A percentile compares a stretch with the other conserved stretches of the same genome.
phyloP scores from a whole-genome alignment of 2,797 vertebrate species.

The Neostethus bicornis region DNA sequence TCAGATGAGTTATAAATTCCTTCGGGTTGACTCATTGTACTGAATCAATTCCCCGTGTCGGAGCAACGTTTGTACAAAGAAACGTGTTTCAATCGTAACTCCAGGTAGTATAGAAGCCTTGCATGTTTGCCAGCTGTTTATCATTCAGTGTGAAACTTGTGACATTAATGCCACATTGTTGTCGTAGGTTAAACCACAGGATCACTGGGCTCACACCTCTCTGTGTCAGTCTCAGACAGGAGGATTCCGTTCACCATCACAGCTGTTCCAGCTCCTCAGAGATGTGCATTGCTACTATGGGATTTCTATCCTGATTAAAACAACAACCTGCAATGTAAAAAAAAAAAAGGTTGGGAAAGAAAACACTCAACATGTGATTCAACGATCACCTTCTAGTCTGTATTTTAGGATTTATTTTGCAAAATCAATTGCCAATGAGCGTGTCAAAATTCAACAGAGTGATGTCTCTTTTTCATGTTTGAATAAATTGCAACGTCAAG shows the following conservation, averaged over 20 bases:
- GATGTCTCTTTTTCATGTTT: conserved; percentile 19
- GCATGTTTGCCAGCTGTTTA: conserved; percentile 22
- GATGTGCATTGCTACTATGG: background rate
- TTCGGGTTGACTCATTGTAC: background rate
- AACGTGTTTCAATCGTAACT: background rate
- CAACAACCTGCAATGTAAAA: background rate
- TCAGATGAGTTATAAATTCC: background rate
- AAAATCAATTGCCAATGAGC: conserved; percentile 22
- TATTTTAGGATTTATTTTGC: conserved; percentile 21
- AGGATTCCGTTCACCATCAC: conserved; percentile 13
- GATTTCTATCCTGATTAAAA: background rate
- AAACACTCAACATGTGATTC: conserved; percentile 31
- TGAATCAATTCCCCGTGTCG: background rate
- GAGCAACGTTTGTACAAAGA: background rate
- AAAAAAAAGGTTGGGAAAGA: conserved; percentile 9
- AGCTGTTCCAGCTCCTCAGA: conserved; percentile 30
- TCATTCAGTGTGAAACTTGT: conserved; percentile 32
- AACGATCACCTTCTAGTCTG: conserved; percentile 53
- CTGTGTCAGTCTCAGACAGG: conserved; percentile 2
- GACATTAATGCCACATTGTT: conserved; percentile 20
- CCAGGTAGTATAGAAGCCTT: background rate
- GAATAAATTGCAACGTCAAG: too few relatives aligned
- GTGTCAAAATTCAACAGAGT: conserved; percentile 31
- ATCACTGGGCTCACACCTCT: conserved; percentile 27
- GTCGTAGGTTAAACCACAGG: background rate